Conservation (phyloP, 92 coral and sea anemone genomes). For the Actinostola sp. region DNA sequence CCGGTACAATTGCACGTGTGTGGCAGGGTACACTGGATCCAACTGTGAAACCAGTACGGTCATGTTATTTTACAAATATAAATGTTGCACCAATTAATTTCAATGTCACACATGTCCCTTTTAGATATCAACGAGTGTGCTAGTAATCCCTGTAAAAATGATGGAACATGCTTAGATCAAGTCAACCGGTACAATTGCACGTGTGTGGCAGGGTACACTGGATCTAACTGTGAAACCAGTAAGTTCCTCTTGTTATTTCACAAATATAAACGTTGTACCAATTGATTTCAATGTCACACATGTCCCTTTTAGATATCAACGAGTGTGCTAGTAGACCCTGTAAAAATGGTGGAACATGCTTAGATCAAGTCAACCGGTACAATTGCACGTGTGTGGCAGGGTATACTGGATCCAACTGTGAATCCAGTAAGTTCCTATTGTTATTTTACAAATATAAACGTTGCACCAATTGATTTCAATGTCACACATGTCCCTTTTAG, state of each 20-base stretch:
- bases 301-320: slow-evolving; percentile 29
- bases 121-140: background rate
- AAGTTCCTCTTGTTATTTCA: background rate
- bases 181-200: background rate
- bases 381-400: slow-evolving; percentile 20
- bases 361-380: slow-evolving; percentile 9
- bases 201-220: background rate
- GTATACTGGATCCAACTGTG: background rate
- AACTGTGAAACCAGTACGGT: slow-evolving; percentile 4
- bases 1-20: background rate
- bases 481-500: background rate
- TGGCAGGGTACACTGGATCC: background rate
- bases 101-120: background rate
- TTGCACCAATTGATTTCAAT: background rate
- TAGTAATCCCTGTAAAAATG: slow-evolving; percentile 12
- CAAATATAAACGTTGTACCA: background rate
- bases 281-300: too few species aligned
- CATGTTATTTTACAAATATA: too few species aligned
- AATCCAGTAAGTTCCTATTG: background rate
- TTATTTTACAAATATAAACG: background rate
- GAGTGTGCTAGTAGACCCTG: slow-evolving; percentile 23
- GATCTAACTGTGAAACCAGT: slow-evolving; percentile 10
- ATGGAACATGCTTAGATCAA: background rate
- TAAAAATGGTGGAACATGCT: slow-evolving; percentile 16
- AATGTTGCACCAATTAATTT: too few species aligned